A percentile compares a stretch with the other conserved stretches of the same genome.
phyloP scores from a whole-genome alignment of 1,140 invertebrate species.

The Bombus superbus region DNA sequence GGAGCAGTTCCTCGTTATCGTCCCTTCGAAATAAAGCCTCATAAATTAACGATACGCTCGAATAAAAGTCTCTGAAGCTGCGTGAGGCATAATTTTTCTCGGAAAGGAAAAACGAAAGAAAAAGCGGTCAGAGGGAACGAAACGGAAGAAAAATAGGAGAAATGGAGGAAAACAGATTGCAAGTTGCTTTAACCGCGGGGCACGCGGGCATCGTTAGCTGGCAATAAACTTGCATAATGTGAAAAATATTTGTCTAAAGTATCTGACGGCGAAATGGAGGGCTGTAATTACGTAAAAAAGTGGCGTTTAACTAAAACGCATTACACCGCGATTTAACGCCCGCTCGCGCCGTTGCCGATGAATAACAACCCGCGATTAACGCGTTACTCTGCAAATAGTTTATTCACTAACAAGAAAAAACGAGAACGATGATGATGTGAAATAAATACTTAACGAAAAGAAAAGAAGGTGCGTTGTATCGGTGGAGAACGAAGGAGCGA shows the following conservation, averaged over 20 bases:
- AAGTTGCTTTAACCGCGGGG: not conserved
- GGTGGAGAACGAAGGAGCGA: not conserved
- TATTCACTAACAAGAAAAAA: not conserved
- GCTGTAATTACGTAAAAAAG: constrained; percentile 44
- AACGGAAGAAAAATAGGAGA: not conserved
- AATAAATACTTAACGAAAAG: not conserved
- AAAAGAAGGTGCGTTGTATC: not conserved
- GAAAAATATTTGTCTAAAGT: constrained; percentile 47
- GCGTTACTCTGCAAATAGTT: constrained; percentile 28
- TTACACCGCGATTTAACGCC: constrained; percentile 29
- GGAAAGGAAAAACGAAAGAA: not conserved
- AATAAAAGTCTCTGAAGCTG: constrained; percentile 22
- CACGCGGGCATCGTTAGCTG: constrained; percentile 32
- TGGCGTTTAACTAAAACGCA: constrained; percentile 45
- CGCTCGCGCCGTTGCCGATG: constrained; percentile 17
- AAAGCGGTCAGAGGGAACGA: not conserved
- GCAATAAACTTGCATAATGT: constrained; percentile 46
- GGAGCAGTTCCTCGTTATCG: constrained; percentile 12
- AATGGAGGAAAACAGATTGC: not conserved
- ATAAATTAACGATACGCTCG: constrained; percentile 22
- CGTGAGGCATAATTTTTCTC: constrained; percentile 5
- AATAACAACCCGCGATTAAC: constrained; percentile 40
- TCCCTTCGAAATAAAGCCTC: constrained; percentile 1
- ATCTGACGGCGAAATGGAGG: constrained; percentile 36
- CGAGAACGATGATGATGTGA: not conserved